Conservation (phyloP, 1,140 invertebrate genomes). For the Drosophila bipectinata region DNA sequence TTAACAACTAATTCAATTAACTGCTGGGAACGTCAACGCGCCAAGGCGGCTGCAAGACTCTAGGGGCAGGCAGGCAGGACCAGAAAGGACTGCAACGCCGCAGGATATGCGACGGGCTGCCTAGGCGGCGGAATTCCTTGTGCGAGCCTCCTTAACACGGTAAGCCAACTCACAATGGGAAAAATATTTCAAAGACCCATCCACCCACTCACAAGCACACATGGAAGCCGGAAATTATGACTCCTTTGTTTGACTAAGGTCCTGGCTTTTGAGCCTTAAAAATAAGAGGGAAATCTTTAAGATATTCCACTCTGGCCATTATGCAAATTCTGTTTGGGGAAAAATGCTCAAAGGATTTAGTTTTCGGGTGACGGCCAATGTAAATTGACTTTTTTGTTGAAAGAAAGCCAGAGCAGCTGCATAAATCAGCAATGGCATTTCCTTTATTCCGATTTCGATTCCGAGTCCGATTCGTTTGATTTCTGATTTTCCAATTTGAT, state of each 20-base stretch:
- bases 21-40: conserved; percentile 64
- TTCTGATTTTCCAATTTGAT: conserved; percentile 19
- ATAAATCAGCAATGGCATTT: conserved; percentile 66
- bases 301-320: conserved; percentile 34
- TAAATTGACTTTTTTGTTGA: conserved; percentile 46
- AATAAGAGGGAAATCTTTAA: conserved; percentile 27
- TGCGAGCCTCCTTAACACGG: conserved; percentile 21
- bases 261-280: not conserved
- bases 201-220: conserved; percentile 1
- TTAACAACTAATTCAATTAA: conserved; percentile 83
- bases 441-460: conserved; percentile 9
- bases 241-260: not conserved
- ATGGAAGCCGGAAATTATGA: conserved; percentile 38
- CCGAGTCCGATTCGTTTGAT: conserved; percentile 19
- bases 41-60: conserved; percentile 31
- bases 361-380: conserved; percentile 14
- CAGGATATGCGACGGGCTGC: conserved; percentile 59
- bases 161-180: conserved; percentile 46
- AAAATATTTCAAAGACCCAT: conserved; percentile 32
- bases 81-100: conserved; percentile 42
- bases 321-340: conserved; percentile 35
- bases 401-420: conserved; percentile 17
- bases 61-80: not conserved
- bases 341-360: conserved; percentile 31
- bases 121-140: conserved; percentile 42